phyloP scores from a whole-genome alignment of 2,797 vertebrate genomes.

The Anolis apletophallus region DNA sequence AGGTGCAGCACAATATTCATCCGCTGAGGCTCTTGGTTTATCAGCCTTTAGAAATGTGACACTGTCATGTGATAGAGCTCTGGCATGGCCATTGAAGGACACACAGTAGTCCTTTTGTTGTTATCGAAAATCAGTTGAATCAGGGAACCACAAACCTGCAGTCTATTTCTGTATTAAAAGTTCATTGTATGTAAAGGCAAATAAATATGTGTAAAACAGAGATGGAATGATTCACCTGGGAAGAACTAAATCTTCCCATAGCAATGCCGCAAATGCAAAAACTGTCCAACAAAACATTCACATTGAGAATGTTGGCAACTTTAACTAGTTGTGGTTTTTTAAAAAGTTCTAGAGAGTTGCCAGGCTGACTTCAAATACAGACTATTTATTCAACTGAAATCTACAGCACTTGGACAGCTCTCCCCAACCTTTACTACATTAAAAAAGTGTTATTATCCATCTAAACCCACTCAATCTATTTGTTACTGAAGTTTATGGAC shows the following conservation, averaged over 20 bases:
- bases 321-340: neutral
- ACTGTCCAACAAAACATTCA: neutral
- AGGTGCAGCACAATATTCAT: conserved; percentile 12
- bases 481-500: conserved; percentile 1
- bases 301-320: neutral
- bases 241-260: neutral
- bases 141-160: neutral
- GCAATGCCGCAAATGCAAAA: neutral
- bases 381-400: neutral
- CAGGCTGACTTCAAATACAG: neutral
- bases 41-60: conserved; percentile 49
- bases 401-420: conserved; percentile 10
- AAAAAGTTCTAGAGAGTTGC: conserved; percentile 9
- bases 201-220: neutral
- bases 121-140: conserved; percentile 30
- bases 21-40: conserved; percentile 22
- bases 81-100: conserved; percentile 22
- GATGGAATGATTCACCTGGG: neutral
- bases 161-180: conserved; percentile 32
- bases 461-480: neutral
- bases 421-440: conserved; percentile 5
- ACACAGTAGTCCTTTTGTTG: conserved; percentile 39
- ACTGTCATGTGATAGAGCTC: conserved; percentile 18
- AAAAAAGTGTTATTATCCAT: neutral
- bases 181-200: conserved; percentile 22